These are phyloP conservation scores for Noctua fimbriata DNA, from an alignment of 2,888 invertebrate genomes.

Conservation along the genomic window DNA sequence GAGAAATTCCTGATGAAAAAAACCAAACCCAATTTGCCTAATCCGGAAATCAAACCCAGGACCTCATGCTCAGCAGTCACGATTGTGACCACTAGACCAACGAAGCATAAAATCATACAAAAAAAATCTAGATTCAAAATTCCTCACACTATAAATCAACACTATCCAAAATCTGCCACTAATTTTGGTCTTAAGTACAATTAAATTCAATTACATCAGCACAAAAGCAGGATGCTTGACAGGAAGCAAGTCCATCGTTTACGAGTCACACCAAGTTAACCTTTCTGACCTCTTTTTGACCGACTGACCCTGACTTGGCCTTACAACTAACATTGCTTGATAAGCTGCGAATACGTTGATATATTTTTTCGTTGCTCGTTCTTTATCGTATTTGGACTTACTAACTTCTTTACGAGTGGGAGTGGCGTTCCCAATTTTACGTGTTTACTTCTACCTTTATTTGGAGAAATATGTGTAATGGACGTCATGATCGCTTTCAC, in stretches of 20 bases:
- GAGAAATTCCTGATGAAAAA: too few species aligned
- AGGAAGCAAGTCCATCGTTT: slow-evolving; percentile 36
- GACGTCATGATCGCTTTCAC: background rate
- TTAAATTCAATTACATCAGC: slow-evolving; percentile 9
- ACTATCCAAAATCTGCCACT: background rate
- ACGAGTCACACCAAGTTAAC: slow-evolving; percentile 50
- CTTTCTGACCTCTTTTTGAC: slow-evolving; percentile 55
- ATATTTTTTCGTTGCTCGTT: slow-evolving; percentile 28
- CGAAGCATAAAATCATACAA: background rate
- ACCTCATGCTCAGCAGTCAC: too few species aligned
- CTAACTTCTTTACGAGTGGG: slow-evolving; percentile 2
- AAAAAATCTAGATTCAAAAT: background rate
- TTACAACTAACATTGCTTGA: slow-evolving; percentile 46
- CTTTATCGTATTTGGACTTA: slow-evolving; percentile 15
- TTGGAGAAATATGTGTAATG: background rate
- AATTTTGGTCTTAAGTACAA: background rate
- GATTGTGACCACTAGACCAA: too few species aligned
- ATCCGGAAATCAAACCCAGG: too few species aligned
- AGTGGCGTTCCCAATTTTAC: background rate
- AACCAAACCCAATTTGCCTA: too few species aligned
- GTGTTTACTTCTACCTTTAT: background rate
- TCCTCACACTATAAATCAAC: background rate
- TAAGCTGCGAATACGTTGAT: slow-evolving; percentile 41
- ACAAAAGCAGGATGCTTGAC: slow-evolving; percentile 22
- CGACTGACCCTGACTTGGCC: slow-evolving; percentile 49